phyloP scores from a whole-genome alignment of 1,140 invertebrate species.

The Heliconius nattereri region DNA sequence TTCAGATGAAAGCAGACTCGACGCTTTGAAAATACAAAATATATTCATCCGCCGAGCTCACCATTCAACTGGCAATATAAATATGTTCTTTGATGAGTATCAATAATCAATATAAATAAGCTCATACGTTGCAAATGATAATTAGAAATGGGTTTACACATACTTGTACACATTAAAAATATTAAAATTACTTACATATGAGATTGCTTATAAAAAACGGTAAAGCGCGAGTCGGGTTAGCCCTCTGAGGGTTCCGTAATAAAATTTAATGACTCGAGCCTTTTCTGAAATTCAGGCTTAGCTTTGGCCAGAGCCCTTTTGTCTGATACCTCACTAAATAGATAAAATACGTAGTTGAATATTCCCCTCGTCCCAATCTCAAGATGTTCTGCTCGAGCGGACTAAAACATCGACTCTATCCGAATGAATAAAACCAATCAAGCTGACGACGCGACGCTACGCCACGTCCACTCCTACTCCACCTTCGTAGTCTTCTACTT shows the following conservation, averaged over 20 bases:
- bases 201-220: too few species aligned
- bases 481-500: neutral
- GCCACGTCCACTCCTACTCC: neutral
- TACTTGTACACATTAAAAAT: too few species aligned
- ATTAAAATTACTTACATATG: too few species aligned
- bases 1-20: neutral
- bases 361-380: neutral
- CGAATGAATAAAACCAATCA: conserved; percentile 11
- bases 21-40: conserved; percentile 6
- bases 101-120: neutral
- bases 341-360: neutral
- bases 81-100: conserved; percentile 8
- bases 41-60: neutral
- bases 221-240: too few species aligned
- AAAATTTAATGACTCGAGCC: too few species aligned
- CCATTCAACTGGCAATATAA: neutral
- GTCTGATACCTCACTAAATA: neutral
- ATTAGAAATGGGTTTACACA: neutral
- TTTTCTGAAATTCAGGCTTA: too few species aligned
- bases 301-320: too few species aligned
- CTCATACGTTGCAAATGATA: neutral
- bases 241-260: too few species aligned
- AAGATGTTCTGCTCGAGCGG: conserved; percentile 9
- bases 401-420: conserved; percentile 11
- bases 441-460: neutral